Evolutionary conservation across 1,140 invertebrate genomes (phyloP).

Genomic region (Drosophila malerkotliana): DNA sequence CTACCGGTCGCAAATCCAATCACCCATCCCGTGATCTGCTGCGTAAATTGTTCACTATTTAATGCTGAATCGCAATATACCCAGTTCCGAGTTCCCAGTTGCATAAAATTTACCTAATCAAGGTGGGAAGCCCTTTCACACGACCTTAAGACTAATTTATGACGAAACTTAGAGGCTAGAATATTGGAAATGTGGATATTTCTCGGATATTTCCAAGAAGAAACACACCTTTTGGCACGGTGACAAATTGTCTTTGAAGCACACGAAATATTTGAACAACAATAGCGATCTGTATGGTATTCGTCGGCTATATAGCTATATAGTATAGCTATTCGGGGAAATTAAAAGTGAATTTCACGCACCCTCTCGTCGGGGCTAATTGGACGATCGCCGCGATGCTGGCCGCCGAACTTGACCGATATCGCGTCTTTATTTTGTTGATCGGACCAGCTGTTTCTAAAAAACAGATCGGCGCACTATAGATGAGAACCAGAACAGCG

Average conservation of each 20-base stretch:
- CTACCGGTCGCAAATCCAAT: constrained; percentile 12
- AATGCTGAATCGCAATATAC: no score
- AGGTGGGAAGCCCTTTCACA: constrained; percentile 18
- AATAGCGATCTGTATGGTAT: constrained; percentile 16
- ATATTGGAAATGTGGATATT: constrained; percentile 29
- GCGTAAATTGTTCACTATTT: constrained; percentile 33
- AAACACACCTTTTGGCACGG: constrained; percentile 73
- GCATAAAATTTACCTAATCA: constrained; percentile 21
- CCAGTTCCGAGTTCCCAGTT: background rate
- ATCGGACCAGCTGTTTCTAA: constrained; percentile 31
- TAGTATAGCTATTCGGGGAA: constrained; percentile 17
- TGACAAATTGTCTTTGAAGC: constrained; percentile 55
- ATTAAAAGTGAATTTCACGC: constrained; percentile 42
- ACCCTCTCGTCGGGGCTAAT: constrained; percentile 28
- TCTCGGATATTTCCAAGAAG: constrained; percentile 45
- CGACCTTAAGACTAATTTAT: constrained; percentile 42
- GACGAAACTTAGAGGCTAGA: background rate
- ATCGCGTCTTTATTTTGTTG: constrained; percentile 38
- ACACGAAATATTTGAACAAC: constrained; percentile 12
- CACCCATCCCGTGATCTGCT: constrained; percentile 32
- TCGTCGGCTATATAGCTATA: background rate
- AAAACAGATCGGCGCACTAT: constrained; percentile 4
- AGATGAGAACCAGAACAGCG: constrained; percentile 23
- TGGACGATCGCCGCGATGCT: constrained; percentile 24
- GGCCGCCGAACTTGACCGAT: constrained; percentile 78